Conservation (phyloP, 2,113 vertebrate genomes). For the Takifugu bimaculatus region DNA sequence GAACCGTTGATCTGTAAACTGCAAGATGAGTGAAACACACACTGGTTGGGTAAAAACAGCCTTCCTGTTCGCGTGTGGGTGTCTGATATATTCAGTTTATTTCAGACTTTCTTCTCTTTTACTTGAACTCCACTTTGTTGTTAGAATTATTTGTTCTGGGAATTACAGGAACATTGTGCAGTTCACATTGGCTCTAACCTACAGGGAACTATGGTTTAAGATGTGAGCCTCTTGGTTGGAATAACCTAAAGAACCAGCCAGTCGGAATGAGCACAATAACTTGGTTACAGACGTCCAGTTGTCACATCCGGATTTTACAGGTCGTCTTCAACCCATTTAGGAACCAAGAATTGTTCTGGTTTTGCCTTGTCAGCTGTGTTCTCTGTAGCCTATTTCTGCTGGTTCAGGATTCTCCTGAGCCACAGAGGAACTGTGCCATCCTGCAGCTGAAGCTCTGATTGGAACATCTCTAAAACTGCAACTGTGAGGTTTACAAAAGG, state of each 20-base stretch:
- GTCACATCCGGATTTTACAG: background rate
- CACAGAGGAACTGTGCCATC: conserved; percentile 42
- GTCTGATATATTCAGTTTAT: background rate
- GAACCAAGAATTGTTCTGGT: conserved; percentile 33
- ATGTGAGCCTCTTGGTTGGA: too few relatives aligned
- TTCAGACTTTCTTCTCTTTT: too few relatives aligned
- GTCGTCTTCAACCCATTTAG: conserved; percentile 4
- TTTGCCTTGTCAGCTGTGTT: conserved; percentile 50
- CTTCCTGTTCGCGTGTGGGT: conserved; percentile 14
- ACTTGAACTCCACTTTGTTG: too few relatives aligned
- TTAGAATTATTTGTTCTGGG: too few relatives aligned
- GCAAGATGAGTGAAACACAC: background rate
- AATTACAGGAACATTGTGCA: too few relatives aligned
- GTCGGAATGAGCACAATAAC: too few relatives aligned
- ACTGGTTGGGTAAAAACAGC: conserved; percentile 7
- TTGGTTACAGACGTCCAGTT: background rate
- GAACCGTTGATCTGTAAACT: conserved; percentile 6
- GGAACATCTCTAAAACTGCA: conserved; percentile 26
- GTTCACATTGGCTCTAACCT: too few relatives aligned
- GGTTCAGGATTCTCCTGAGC: conserved; percentile 17
- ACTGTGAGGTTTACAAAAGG: background rate
- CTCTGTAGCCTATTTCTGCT: conserved; percentile 8
- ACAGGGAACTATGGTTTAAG: too few relatives aligned
- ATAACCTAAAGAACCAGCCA: too few relatives aligned
- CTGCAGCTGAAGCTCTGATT: conserved; percentile 5